A percentile compares a stretch with the other conserved stretches of the same genome.
Conservation (phyloP, 2,888 invertebrate species). For the Eudasyphora cyanicolor region DNA sequence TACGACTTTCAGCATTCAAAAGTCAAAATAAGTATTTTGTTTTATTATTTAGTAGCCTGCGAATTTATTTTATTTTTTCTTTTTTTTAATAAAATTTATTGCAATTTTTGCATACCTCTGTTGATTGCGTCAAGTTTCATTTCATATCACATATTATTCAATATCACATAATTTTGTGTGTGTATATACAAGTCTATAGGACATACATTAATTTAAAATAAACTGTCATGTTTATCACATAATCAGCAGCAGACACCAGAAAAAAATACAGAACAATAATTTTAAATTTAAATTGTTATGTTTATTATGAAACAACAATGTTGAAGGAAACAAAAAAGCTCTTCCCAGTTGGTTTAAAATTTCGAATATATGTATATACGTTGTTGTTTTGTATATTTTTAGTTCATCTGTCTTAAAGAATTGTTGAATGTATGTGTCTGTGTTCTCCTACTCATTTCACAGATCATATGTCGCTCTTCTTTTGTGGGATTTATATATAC, state of each 20-base stretch:
- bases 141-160: too few relatives aligned
- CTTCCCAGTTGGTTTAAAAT: conserved; percentile 22
- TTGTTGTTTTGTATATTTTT: not conserved
- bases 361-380: not conserved
- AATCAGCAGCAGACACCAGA: not conserved
- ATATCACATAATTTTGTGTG: too few relatives aligned
- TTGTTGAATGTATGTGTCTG: not conserved
- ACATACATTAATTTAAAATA: too few relatives aligned
- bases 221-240: not conserved
- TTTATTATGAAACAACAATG: too few relatives aligned
- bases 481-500: not conserved
- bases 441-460: not conserved
- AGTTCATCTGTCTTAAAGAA: not conserved
- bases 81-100: too few relatives aligned
- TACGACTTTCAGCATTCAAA: too few relatives aligned
- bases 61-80: too few relatives aligned
- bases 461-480: not conserved
- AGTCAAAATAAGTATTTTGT: too few relatives aligned
- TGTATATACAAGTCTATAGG: too few relatives aligned
- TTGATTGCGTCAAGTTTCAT: too few relatives aligned
- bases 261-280: not conserved
- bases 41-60: too few relatives aligned
- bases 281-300: not conserved
- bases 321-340: not conserved
- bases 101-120: too few relatives aligned